Evolutionary conservation across 2,113 vertebrate genomes (phyloP), one percentile per base, ranked within the genome.

Genomic region (Prochilodus magdalenae): DNA sequence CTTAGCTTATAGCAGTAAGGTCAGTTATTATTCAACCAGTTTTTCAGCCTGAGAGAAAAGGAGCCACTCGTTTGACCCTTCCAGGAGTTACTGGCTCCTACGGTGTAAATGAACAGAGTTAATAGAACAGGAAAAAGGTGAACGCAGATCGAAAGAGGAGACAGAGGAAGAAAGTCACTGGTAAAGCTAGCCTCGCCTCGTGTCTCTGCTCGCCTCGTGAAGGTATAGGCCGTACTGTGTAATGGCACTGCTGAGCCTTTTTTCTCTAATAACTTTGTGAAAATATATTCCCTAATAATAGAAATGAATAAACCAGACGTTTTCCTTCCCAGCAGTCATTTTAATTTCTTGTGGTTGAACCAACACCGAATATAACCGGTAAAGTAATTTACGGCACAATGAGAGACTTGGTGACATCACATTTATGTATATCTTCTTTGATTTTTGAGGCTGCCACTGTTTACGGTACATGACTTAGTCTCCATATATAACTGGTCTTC

Each of bases 351-450:
- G 71, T 74, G 79, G 53, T 49, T 36, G 27, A 40, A 63, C 40
- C 40, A 36, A 73, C 40, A 80, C 70, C 57, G 74, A 66, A 74
- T 66, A 57, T 73, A 81, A 81, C 59, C 47, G 27, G 18, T 5
- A 51, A 63, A 53, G 40, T 10, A 66, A 63, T 33, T 51, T 20
- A 22, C 13, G 20, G 1, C 16, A 55, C 53, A 55, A 55, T 22
- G 53, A 55, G 53, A 55, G 51, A 55, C 20, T 55, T 55, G 44
- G 7, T 67, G 33, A 33, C 29, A 20, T 20, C 65, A 20, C 65
- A 20, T 67, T 67, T 67, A 67, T 36, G 29, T 33, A 36, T 22
- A 36, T 36, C 22, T 22, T 27, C 30, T 67, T 67, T 67, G 29
- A 67, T 7, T 67, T 67, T 67, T 22, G 16, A 65, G 33, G 20